phyloP scores from a whole-genome alignment of 2,113 vertebrate species.

The Nothocercus julius region DNA sequence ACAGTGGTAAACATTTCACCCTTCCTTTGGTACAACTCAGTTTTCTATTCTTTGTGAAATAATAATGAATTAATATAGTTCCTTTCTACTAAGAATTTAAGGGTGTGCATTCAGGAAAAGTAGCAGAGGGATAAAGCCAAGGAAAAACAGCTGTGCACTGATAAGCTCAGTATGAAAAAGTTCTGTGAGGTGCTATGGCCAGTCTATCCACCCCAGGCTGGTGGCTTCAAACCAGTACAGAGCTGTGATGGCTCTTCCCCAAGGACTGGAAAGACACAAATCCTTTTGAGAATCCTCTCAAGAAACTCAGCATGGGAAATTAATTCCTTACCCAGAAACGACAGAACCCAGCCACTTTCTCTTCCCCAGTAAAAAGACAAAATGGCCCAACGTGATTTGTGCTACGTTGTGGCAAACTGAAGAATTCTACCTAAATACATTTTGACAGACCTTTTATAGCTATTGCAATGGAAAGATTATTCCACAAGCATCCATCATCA shows the following conservation, averaged over 20 bases:
- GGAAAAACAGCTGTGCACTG: constrained; percentile 41
- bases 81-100: constrained; percentile 58
- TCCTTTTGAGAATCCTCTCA: background rate
- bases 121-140: constrained; percentile 11
- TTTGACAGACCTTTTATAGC: background rate
- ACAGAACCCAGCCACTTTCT: background rate
- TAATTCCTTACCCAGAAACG: background rate
- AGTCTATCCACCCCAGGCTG: background rate
- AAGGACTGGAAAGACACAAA: background rate
- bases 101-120: constrained; percentile 65
- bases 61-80: constrained; percentile 63
- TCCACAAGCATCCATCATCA: background rate
- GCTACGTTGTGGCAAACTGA: background rate
- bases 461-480: background rate
- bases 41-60: constrained; percentile 57
- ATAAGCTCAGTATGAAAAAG: constrained; percentile 35
- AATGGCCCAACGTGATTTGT: background rate
- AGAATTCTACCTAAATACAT: background rate
- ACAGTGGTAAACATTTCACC: constrained; percentile 57
- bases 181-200: background rate
- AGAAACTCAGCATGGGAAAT: background rate
- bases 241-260: background rate
- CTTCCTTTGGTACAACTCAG: constrained; percentile 61
- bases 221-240: background rate
- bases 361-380: background rate